Base-by-base conservation (phyloP, 2,797 vertebrate genomes). In the Poliocrania exsul region DNA sequence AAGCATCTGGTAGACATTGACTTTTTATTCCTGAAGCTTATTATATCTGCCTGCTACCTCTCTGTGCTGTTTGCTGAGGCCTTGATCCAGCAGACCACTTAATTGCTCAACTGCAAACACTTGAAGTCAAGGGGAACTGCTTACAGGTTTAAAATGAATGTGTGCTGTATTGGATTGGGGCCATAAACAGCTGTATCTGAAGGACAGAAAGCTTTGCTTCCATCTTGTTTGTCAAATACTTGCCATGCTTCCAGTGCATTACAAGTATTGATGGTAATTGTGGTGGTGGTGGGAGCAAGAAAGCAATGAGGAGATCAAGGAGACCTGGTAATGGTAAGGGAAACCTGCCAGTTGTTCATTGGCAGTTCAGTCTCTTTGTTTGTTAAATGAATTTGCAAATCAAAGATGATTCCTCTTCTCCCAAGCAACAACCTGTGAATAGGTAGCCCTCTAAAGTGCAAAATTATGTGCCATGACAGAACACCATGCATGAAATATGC, bases 381-480 rank as follows among this genome's bases (percentile, higher is more conserved):
- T 96, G 84, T 49, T 53, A 93, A 89, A 88, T 92, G 88, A 80
- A 90, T 94, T 95, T 97, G 81, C 88, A 88, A 80, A 81, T 88
- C 96, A 94, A 95, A 96, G 86, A 54, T 73, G 33, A 90, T 95
- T 92, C 78, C 78, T 58, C 28, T 95, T 96, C 31, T 90, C 64
- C 49, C 31, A 58, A 2, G 25, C 17, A 73, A 75, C 88, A 90
- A 54, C 9, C 29, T 64, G 64, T 90, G 92, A 95, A 89, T 88
- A 94, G 96, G 81, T 93, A 83, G 35, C 74, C 70, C 71, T 72
- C 96, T 93, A 96, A 96, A 90, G 96, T 78, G 84, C 72, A 88
- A 92, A 93, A 91, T 92, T 81, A 78, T 5, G 67, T 95, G 82
- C 89, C 91, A 92, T 93, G 75, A 87, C 72, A 92, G 92, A 96